phyloP scores from a whole-genome alignment of 1,140 invertebrate species.

The Tetramorium alpestre region DNA sequence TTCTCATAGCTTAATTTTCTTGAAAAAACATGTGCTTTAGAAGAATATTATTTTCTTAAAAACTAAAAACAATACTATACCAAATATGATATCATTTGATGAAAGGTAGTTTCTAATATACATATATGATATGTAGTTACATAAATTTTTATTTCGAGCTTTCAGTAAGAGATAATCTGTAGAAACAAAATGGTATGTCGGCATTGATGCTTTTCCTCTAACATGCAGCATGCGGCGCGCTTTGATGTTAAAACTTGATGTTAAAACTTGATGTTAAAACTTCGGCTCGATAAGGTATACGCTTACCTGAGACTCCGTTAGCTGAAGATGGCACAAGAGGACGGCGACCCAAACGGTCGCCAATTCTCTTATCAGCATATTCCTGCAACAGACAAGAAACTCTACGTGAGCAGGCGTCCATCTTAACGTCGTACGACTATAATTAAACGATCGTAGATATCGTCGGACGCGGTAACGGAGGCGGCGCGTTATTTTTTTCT shows the following conservation, averaged over 20 bases:
- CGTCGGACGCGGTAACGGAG: not conserved
- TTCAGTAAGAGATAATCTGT: too few species aligned
- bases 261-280: slow-evolving; percentile 30
- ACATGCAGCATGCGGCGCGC: not conserved
- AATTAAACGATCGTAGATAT: slow-evolving; percentile 25
- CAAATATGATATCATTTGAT: too few species aligned
- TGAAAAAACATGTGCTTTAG: too few species aligned
- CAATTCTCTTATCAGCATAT: slow-evolving; percentile 87
- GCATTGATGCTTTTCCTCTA: too few species aligned
- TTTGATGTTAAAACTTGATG: slow-evolving; percentile 12
- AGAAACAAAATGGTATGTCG: too few species aligned
- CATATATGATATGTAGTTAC: too few species aligned
- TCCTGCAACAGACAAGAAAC: slow-evolving; percentile 83
- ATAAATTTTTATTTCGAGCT: too few species aligned
- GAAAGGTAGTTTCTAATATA: too few species aligned
- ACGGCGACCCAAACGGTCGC: slow-evolving; percentile 86
- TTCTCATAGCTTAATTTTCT: too few species aligned
- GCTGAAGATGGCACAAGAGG: slow-evolving; percentile 85
- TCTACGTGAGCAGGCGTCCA: not conserved
- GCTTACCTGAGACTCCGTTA: slow-evolving; percentile 85
- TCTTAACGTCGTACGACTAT: not conserved
- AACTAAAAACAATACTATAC: too few species aligned
- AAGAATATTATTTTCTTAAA: too few species aligned
- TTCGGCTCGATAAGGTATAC: not conserved
- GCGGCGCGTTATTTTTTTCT: not conserved